phyloP scores from a whole-genome alignment of 2,113 vertebrate species.

The Equus quagga region DNA sequence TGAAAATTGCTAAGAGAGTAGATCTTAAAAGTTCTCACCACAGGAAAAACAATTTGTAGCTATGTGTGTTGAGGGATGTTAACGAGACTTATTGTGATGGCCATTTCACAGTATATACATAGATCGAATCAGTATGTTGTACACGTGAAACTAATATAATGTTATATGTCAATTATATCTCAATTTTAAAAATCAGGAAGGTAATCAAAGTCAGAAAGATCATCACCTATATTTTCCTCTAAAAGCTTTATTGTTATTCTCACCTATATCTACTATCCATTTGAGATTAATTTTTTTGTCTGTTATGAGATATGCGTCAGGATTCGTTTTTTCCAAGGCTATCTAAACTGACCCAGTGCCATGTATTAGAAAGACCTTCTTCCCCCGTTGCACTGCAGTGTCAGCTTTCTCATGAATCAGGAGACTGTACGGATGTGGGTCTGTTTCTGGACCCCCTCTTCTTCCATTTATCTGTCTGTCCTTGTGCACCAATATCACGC shows the following conservation, averaged over 20 bases:
- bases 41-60: not conserved
- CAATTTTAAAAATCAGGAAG: not conserved
- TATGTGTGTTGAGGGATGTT: not conserved
- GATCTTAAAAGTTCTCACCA: not conserved
- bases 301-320: not conserved
- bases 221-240: not conserved
- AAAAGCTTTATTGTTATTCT: slow-evolving; percentile 25
- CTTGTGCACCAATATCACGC: not conserved
- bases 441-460: not conserved
- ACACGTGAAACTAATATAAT: not conserved
- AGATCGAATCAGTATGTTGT: not conserved
- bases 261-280: not conserved
- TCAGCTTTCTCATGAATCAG: not conserved
- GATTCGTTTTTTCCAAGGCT: not conserved
- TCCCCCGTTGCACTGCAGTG: not conserved
- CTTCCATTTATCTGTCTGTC: not conserved
- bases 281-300: not conserved
- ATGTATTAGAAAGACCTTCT: not conserved
- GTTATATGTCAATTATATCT: not conserved
- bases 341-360: not conserved
- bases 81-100: not conserved
- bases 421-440: not conserved
- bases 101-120: not conserved
- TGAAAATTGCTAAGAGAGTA: not conserved
- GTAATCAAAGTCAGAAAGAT: not conserved